Conservation (phyloP, 2,113 vertebrate species). For the Poeciliopsis retropinna region DNA sequence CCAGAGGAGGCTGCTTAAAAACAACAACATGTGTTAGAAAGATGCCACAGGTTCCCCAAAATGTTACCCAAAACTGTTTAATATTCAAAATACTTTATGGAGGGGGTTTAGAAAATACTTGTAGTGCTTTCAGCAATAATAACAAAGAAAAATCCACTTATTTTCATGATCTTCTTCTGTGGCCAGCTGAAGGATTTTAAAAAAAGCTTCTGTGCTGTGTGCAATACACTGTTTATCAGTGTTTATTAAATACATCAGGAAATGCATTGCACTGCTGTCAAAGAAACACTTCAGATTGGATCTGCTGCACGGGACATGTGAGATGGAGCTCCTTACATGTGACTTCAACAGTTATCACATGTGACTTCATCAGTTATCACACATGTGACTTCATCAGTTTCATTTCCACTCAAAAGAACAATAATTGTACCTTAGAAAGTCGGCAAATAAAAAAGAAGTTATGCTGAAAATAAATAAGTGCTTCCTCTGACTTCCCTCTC, state of each 20-base stretch:
- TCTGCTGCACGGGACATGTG: conserved; percentile 15
- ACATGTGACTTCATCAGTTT: conserved; percentile 38
- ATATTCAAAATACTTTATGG: neutral
- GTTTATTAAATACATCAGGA: conserved; percentile 14
- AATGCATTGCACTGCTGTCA: conserved; percentile 5
- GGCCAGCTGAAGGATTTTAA: neutral
- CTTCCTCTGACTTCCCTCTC: neutral
- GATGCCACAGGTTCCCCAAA: neutral
- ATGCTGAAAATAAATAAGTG: conserved; percentile 16
- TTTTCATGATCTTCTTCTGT: neutral
- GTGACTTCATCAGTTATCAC: too few species aligned
- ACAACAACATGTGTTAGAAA: neutral
- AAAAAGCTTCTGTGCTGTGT: neutral
- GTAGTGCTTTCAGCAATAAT: neutral
- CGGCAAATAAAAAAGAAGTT: conserved; percentile 25
- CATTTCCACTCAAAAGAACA: conserved; percentile 45
- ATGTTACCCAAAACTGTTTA: conserved; percentile 1
- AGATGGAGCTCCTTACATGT: conserved; percentile 45
- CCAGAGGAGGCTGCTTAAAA: neutral
- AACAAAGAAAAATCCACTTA: neutral
- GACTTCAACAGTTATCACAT: too few species aligned
- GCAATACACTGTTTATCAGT: neutral
- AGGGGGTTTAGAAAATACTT: neutral
- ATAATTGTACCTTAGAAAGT: conserved; percentile 45
- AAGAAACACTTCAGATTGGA: conserved; percentile 21